phyloP scores from a whole-genome alignment of 2,113 vertebrate species.

The Bombycilla garrulus region DNA sequence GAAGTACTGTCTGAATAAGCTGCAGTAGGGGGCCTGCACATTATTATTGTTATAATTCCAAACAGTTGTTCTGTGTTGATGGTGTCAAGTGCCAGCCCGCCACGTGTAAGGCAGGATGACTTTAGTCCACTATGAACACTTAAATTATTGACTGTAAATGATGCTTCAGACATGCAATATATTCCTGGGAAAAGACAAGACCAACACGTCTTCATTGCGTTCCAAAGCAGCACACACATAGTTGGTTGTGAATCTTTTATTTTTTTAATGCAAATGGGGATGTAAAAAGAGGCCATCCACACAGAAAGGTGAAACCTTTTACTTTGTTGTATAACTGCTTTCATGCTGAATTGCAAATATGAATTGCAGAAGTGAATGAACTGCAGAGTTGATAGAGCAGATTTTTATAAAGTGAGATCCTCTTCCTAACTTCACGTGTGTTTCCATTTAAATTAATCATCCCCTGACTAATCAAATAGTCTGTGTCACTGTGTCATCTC shows the following conservation, averaged over 20 bases:
- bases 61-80: neutral
- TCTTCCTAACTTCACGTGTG: neutral
- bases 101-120: neutral
- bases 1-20: neutral
- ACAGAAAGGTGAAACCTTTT: neutral
- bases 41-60: neutral
- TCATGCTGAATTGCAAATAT: neutral
- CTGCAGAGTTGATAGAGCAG: neutral
- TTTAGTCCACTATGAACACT: neutral
- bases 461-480: neutral
- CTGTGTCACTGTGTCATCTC: neutral
- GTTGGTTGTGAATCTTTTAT: neutral
- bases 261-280: neutral
- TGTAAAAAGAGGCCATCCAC: neutral
- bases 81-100: neutral
- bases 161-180: neutral
- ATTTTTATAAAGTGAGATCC: neutral
- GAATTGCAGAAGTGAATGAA: neutral
- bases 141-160: neutral
- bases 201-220: neutral
- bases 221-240: neutral
- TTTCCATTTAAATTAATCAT: constrained; percentile 2
- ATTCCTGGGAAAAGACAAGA: neutral
- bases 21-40: neutral
- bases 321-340: neutral